Conservation (phyloP, 2,888 invertebrate species). For the Pogonocherus hispidulus region DNA sequence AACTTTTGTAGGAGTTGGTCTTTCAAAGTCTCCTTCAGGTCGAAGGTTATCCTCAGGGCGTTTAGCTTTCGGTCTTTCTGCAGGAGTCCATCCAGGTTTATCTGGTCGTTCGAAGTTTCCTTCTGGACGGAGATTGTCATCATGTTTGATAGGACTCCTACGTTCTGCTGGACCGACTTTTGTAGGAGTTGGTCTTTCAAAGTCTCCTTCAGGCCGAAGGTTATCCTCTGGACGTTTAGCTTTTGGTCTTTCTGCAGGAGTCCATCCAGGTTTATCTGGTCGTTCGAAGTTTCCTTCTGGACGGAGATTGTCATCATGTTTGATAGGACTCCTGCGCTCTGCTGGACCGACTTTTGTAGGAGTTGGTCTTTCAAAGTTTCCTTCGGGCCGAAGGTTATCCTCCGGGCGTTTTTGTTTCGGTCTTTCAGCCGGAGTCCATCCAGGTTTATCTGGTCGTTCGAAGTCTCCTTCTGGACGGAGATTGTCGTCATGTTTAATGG, state of each 20-base stretch:
- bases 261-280: constrained; percentile 63
- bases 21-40: no score
- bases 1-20: no score
- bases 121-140: constrained; percentile 71
- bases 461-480: no score
- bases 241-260: constrained; percentile 66
- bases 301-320: no score
- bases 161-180: constrained; percentile 63
- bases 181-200: constrained; percentile 65
- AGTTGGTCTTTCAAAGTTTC: no score
- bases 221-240: constrained; percentile 69
- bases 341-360: no score
- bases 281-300: constrained; percentile 72
- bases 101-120: constrained; percentile 67
- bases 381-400: no score
- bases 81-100: constrained; percentile 69
- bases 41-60: constrained; percentile 62
- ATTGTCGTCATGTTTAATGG: no score
- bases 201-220: constrained; percentile 67
- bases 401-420: no score
- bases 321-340: no score
- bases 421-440: no score
- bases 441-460: no score
- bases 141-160: background rate
- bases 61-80: constrained; percentile 66